phyloP scores from a whole-genome alignment of 2,113 vertebrate species.

The Mus pahari region DNA sequence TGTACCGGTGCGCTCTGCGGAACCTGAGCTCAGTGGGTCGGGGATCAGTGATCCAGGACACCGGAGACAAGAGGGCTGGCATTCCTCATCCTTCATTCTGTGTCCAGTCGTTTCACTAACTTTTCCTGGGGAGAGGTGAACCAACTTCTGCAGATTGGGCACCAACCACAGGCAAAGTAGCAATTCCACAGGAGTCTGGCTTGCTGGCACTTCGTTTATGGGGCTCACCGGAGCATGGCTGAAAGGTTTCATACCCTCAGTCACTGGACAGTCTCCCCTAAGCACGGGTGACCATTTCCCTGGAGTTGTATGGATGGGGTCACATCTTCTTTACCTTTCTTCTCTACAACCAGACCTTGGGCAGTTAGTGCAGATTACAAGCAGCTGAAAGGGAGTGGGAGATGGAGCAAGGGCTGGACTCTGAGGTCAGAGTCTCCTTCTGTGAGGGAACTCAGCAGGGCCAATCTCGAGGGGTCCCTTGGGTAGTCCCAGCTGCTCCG shows the following conservation, averaged over 20 bases:
- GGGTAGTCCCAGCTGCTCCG: not conserved
- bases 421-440: not conserved
- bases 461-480: not conserved
- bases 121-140: not conserved
- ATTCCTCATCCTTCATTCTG: not conserved
- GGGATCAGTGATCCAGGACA: not conserved
- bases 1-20: too few species aligned
- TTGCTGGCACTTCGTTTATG: not conserved
- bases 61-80: not conserved
- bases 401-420: too few species aligned
- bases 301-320: not conserved
- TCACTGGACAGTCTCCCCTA: not conserved
- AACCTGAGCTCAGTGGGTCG: rapidly evolving
- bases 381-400: not conserved
- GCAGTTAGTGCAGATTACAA: not conserved
- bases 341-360: not conserved
- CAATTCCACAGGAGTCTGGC: not conserved
- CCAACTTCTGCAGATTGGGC: not conserved
- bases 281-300: not conserved
- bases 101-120: not conserved
- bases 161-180: not conserved
- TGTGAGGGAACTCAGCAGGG: not conserved
- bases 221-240: not conserved
- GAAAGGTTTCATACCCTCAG: not conserved
- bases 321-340: not conserved